Evolutionary conservation across 2,797 vertebrate species (phyloP), one percentile per base, ranked within the genome.

Genomic region (Argentina silus): DNA sequence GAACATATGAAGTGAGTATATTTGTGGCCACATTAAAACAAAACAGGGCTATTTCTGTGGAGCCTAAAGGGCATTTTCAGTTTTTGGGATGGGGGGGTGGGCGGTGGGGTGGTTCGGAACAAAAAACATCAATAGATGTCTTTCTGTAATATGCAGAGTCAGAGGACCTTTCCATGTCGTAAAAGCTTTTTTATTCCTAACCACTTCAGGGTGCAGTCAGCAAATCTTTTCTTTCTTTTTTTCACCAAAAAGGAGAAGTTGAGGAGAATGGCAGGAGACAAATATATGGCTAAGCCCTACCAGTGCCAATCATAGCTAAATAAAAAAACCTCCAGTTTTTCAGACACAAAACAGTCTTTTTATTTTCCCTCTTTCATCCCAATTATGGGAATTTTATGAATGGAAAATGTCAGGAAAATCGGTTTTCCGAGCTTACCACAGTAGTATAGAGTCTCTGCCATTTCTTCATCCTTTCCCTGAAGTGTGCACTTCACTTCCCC

Each of bases 311-410:
- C 85, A 88, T 83, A 80, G 81, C 61, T 76, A 82, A 77, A 81
- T 79, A 67, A 82, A 76, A 74, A 77, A 81, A 75, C 69, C 77
- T 67, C 61, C 63, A 70, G 44, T 72, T 74, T 72, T 71, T 68
- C 82, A 90, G 84, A 85, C 85, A 82, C 74, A 70, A 79, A 81
- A 72, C 75, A 80, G 12, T 36, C 12, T 60, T 60, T 42, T 88
- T 88, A 86, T 84, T 89, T 81, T 76, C 86, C 85, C 78, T 85
- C 82, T 80, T 77, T 82, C 77, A 84, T 87, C 80, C 84, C 86
- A 80, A 86, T 82, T 91, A 87, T 86, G 86, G 83, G 83, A 89
- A 85, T 89, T 90, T 92, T 92, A 92, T 92, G 87, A 92, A 91
- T 90, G 91, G 90, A 91, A 92, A 91, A 90, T 90, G 84, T 91